These are phyloP conservation scores for Neoarius graeffei DNA, from an alignment of 2,113 vertebrate genomes.

Conservation along the genomic window DNA sequence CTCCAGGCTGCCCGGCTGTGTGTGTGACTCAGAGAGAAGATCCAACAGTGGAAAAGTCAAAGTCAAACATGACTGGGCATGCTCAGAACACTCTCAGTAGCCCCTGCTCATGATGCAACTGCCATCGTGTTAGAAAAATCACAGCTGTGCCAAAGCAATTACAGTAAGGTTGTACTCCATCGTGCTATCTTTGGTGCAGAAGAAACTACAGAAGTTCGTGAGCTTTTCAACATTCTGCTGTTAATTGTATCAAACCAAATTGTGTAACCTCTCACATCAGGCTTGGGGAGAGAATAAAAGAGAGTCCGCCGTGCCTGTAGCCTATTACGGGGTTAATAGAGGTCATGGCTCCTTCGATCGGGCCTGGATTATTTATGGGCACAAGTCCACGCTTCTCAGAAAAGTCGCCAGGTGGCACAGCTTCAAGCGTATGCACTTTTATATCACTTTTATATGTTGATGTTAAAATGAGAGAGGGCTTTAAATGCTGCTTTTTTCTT, in stretches of 20 bases:
- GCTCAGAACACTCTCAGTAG: constrained; percentile 12
- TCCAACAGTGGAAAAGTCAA: constrained; percentile 41
- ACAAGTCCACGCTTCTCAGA: background rate
- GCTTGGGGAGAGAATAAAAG: constrained; percentile 24
- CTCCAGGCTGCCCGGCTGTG: constrained; percentile 16
- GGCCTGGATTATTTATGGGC: constrained; percentile 31
- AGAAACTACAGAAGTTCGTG: background rate
- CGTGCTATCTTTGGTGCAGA: background rate
- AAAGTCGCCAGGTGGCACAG: background rate
- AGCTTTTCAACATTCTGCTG: background rate
- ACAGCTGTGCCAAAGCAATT: background rate
- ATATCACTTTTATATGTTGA: background rate
- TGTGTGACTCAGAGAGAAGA: constrained; percentile 54
- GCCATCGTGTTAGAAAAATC: background rate
- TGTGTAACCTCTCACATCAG: background rate
- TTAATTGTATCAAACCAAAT: background rate
- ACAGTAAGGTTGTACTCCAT: background rate
- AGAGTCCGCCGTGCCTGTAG: background rate
- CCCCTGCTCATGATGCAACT: background rate
- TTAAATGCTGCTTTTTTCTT: background rate
- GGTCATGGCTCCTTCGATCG: constrained; percentile 12
- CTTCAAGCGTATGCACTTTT: background rate
- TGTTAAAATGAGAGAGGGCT: background rate
- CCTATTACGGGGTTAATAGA: constrained; percentile 44
- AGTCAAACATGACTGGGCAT: constrained; percentile 43